Evolutionary conservation across 2,888 invertebrate species (phyloP).

Genomic region (Zaprionus bogoriensis): DNA sequence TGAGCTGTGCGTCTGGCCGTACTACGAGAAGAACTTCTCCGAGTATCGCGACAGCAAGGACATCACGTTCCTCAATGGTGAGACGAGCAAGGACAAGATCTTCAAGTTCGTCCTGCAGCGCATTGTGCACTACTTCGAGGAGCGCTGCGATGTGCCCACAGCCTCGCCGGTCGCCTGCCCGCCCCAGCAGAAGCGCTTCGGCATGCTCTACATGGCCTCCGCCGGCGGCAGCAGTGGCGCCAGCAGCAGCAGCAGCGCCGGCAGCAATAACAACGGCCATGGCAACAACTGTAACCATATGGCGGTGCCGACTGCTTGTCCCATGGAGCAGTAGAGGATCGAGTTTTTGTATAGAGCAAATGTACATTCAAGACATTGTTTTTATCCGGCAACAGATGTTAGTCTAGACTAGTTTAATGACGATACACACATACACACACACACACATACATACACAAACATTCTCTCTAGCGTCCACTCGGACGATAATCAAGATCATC

Average conservation of each 20-base stretch:
- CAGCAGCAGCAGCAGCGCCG: conserved; percentile 18
- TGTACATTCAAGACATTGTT: too few species aligned
- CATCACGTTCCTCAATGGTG: conserved; percentile 81
- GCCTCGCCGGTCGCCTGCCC: conserved; percentile 55
- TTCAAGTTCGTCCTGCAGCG: conserved; percentile 80
- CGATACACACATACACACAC: too few species aligned
- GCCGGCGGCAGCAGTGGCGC: conserved; percentile 12
- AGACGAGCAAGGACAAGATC: conserved; percentile 80
- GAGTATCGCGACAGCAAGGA: conserved; percentile 82
- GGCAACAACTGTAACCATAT: conserved; percentile 46
- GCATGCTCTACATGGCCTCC: conserved; percentile 50
- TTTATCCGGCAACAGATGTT: not conserved
- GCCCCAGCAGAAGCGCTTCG: conserved; percentile 74
- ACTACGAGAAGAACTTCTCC: conserved; percentile 86
- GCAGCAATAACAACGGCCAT: conserved; percentile 21
- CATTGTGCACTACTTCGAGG: conserved; percentile 78
- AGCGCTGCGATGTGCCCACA: conserved; percentile 70
- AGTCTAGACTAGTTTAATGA: conserved; percentile 13
- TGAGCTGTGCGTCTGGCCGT: conserved; percentile 94
- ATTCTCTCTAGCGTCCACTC: conserved; percentile 10
- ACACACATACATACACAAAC: too few species aligned
- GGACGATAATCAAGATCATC: not conserved
- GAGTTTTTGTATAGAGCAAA: too few species aligned
- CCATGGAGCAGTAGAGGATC: conserved; percentile 79
- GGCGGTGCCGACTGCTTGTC: conserved; percentile 58